Percentiles rank a stretch among this genome's conserved stretches.
These are phyloP conservation scores for Channa maculata DNA, from an alignment of 2,113 vertebrate species.

Conservation along the genomic window DNA sequence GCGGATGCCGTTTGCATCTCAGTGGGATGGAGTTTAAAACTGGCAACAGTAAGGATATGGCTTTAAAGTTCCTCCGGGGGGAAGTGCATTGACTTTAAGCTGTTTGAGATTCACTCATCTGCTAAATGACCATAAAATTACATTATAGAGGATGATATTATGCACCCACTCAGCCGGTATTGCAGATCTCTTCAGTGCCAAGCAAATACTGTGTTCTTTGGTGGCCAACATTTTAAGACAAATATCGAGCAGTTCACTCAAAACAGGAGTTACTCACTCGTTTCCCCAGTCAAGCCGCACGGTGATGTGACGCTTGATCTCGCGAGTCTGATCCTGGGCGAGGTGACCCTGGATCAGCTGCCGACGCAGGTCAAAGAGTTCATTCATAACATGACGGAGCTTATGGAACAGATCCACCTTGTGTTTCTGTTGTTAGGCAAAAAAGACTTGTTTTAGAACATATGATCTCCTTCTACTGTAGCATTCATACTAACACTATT, in stretches of 20 bases:
- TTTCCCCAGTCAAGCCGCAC: slow-evolving; percentile 98
- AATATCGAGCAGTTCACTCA: slow-evolving; percentile 8
- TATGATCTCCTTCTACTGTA: neutral
- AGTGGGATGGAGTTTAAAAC: slow-evolving; percentile 53
- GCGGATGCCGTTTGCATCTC: slow-evolving; percentile 53
- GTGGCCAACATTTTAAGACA: slow-evolving; percentile 38
- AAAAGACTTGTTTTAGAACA: slow-evolving; percentile 2
- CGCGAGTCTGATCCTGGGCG: slow-evolving; percentile 95
- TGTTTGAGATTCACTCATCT: slow-evolving; percentile 68
- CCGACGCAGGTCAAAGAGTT: slow-evolving; percentile 95
- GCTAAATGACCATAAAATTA: slow-evolving; percentile 76
- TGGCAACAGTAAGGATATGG: slow-evolving; percentile 61
- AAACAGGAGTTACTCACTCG: slow-evolving; percentile 87
- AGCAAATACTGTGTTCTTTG: slow-evolving; percentile 31
- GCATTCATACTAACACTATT: neutral
- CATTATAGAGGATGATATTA: slow-evolving; percentile 61
- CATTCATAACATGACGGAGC: slow-evolving; percentile 97
- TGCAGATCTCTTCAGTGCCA: slow-evolving; percentile 42
- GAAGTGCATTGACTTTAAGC: slow-evolving; percentile 70
- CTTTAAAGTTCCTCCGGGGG: slow-evolving; percentile 64
- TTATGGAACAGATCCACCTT: slow-evolving; percentile 98
- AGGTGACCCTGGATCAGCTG: slow-evolving; percentile 96
- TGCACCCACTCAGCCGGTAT: slow-evolving; percentile 54
- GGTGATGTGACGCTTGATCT: slow-evolving; percentile 96
- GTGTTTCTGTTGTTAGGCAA: slow-evolving; percentile 86